Evolutionary conservation across 1,140 invertebrate species (phyloP).

Genomic region (Drosophila saltans): DNA sequence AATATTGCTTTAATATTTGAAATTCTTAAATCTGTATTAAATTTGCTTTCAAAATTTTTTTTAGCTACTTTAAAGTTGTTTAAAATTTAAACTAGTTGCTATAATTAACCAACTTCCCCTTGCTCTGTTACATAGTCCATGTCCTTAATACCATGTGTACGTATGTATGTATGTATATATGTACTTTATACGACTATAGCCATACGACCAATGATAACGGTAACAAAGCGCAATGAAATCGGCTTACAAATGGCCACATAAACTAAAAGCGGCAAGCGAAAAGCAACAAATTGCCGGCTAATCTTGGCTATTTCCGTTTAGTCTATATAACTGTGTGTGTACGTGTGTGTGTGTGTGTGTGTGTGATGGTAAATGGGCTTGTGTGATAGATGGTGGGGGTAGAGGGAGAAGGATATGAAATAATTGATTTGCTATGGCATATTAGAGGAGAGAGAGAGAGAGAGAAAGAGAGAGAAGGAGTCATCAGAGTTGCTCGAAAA

Average conservation of each 20-base stretch:
- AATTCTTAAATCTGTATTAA: too few species aligned
- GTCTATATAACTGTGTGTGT: not conserved
- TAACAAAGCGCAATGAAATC: constrained; percentile 10
- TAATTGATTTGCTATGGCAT: not conserved
- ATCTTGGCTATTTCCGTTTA: constrained; percentile 13
- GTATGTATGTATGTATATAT: too few species aligned
- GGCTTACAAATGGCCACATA: constrained; percentile 11
- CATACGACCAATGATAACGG: not conserved
- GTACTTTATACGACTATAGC: too few species aligned
- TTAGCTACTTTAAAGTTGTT: too few species aligned
- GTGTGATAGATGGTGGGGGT: not conserved
- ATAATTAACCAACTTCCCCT: too few species aligned
- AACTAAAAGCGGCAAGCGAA: constrained; percentile 8
- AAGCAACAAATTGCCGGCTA: constrained; percentile 10
- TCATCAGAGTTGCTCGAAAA: not conserved
- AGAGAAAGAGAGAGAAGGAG: not conserved
- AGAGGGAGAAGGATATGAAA: not conserved
- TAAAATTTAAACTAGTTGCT: too few species aligned
- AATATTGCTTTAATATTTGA: too few species aligned
- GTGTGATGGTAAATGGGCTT: not conserved
- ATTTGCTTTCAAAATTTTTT: too few species aligned
- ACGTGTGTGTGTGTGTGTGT: not conserved
- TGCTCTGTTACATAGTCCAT: not conserved
- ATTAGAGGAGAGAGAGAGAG: not conserved
- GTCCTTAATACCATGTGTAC: not conserved